Percentiles rank a stretch among this genome's conserved stretches.
Evolutionary conservation across 2,888 invertebrate genomes (phyloP).

Genomic region (Macropis europaea): DNA sequence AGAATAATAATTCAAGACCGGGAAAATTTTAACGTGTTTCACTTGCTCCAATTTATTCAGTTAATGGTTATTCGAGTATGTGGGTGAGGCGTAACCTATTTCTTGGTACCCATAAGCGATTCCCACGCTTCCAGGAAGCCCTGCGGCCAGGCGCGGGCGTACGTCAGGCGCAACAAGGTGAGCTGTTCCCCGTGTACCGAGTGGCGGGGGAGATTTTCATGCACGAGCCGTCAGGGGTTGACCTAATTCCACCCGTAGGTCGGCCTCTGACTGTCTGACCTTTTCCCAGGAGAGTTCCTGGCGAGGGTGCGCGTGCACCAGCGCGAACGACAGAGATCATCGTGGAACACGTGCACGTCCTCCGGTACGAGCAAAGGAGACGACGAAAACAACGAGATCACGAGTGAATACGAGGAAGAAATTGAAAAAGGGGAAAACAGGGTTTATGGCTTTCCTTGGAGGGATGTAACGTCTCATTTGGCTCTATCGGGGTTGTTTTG

Average conservation of each 20-base stretch:
- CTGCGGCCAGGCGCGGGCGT: not conserved
- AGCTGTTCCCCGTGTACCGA: conserved; percentile 20
- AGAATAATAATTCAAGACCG: no score
- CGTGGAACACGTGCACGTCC: conserved; percentile 15
- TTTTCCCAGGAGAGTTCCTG: conserved; percentile 64
- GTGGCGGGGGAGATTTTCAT: conserved; percentile 46
- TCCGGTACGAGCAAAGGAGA: no score
- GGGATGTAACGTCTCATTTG: no score
- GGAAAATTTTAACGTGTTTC: no score
- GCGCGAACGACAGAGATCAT: not conserved
- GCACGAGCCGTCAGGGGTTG: conserved; percentile 66
- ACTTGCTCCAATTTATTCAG: not conserved
- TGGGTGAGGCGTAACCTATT: conserved; percentile 8
- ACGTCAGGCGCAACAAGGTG: conserved; percentile 37
- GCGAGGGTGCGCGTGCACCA: conserved; percentile 42
- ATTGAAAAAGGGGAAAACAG: not conserved
- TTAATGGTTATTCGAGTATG: no score
- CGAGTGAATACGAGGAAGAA: not conserved
- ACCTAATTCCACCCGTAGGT: conserved; percentile 67
- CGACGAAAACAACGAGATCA: conserved; percentile 16
- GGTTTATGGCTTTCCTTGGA: no score
- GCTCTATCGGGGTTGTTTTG: no score
- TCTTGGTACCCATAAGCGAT: not conserved
- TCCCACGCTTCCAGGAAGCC: not conserved
- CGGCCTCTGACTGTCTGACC: conserved; percentile 69